These are phyloP conservation scores for Drosophila dives DNA, from an alignment of 2,888 invertebrate species.

Conservation along the genomic window DNA sequence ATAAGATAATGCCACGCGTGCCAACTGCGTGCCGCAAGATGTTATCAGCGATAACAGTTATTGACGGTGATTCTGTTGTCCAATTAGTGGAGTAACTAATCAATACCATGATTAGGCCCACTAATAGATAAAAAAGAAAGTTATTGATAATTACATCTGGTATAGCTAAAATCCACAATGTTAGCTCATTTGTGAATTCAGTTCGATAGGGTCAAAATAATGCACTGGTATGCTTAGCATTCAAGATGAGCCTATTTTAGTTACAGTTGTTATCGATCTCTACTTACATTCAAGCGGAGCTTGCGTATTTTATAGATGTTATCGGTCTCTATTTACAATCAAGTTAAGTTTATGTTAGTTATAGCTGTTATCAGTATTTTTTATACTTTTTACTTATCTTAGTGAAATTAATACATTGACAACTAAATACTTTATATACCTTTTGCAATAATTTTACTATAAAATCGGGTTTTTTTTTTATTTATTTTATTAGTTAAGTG, in stretches of 20 bases:
- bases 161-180: no score
- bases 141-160: not conserved
- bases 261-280: no score
- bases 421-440: not conserved
- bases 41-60: constrained; percentile 1
- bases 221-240: not conserved
- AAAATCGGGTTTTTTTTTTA: not conserved
- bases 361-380: not conserved
- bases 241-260: no score
- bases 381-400: not conserved
- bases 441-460: not conserved
- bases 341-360: not conserved
- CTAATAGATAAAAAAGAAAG: not conserved
- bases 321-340: no score
- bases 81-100: not conserved
- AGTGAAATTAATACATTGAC: not conserved
- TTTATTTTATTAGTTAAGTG: not conserved
- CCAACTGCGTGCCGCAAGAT: constrained; percentile 3
- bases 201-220: not conserved
- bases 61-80: not conserved
- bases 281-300: no score
- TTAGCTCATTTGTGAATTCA: no score
- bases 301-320: no score
- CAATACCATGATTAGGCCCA: not conserved
- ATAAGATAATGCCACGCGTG: not conserved